Conservation (phyloP, 2,113 vertebrate species). For the Tachysurus fulvidraco region DNA sequence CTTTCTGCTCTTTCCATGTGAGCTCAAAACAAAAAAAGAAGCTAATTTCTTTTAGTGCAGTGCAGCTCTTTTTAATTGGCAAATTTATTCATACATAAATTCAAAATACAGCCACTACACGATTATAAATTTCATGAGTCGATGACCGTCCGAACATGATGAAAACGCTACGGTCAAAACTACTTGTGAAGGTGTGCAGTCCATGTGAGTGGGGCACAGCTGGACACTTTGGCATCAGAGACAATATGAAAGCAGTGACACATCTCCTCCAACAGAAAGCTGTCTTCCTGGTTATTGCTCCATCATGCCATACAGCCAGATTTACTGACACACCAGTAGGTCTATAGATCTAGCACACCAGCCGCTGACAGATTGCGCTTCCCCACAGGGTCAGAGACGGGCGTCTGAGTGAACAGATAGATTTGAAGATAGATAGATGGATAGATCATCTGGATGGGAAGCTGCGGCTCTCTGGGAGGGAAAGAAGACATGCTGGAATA, state of each 20-base stretch:
- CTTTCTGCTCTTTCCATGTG: constrained; percentile 13
- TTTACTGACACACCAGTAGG: constrained; percentile 40
- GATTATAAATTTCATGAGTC: not conserved
- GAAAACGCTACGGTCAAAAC: not conserved
- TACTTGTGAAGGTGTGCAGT: not conserved
- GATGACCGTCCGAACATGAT: not conserved
- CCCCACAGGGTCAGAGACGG: constrained; percentile 5
- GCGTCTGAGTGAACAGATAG: constrained; percentile 18
- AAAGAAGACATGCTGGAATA: not conserved
- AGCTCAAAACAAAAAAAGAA: constrained; percentile 21
- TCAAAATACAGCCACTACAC: not conserved
- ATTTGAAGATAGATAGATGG: constrained; percentile 26
- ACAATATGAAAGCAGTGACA: constrained; percentile 6
- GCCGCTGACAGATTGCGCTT: constrained; percentile 24
- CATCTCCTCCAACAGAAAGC: constrained; percentile 2
- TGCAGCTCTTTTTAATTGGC: not conserved
- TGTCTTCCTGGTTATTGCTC: constrained; percentile 19
- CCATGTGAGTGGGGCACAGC: constrained; percentile 12
- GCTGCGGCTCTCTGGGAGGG: not conserved
- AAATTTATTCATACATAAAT: not conserved
- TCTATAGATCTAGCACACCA: constrained; percentile 41
- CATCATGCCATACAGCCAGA: constrained; percentile 30
- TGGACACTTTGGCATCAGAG: constrained; percentile 27
- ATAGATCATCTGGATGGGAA: constrained; percentile 11
- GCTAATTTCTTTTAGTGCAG: constrained; percentile 20